Evolutionary conservation across 1,140 invertebrate species (phyloP).

Genomic region (Geopemphigus sp.): DNA sequence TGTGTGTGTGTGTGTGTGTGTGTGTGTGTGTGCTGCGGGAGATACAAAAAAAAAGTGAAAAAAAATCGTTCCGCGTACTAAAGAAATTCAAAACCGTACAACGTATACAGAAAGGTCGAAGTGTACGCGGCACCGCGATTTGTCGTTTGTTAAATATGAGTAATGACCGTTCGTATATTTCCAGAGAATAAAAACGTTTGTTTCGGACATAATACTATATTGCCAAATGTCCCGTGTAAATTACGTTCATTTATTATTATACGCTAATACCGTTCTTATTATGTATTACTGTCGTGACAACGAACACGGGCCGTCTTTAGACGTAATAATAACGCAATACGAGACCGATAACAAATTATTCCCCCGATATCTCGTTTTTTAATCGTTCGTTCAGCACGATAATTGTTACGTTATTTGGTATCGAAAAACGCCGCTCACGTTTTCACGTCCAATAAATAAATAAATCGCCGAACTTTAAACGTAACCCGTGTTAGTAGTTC

Average conservation of each 20-base stretch:
- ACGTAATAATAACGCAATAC: too few relatives aligned
- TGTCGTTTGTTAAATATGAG: not conserved
- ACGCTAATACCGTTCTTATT: too few relatives aligned
- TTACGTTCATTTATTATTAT: constrained; percentile 14
- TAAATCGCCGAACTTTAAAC: too few relatives aligned
- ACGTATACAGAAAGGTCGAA: not conserved
- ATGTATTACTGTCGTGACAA: not conserved
- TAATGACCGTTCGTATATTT: constrained; percentile 5
- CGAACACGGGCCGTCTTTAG: not conserved
- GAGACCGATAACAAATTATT: too few relatives aligned
- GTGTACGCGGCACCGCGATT: not conserved
- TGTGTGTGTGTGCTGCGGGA: too few relatives aligned
- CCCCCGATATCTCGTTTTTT: too few relatives aligned
- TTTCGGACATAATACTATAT: constrained; percentile 9
- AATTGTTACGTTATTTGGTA: too few relatives aligned
- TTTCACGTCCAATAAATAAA: too few relatives aligned
- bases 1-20: too few relatives aligned
- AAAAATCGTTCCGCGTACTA: constrained; percentile 18
- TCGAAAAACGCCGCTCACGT: too few relatives aligned
- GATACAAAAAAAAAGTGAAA: constrained; percentile 20
- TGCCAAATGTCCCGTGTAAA: constrained; percentile 9
- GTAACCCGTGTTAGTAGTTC: too few relatives aligned
- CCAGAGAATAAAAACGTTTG: not conserved
- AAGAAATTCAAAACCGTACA: constrained; percentile 12
- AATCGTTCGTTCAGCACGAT: too few relatives aligned